A percentile compares a stretch with the other conserved stretches of the same genome.
Evolutionary conservation across 2,888 invertebrate genomes (phyloP).

Genomic region (Lasioglossum zephyrum): DNA sequence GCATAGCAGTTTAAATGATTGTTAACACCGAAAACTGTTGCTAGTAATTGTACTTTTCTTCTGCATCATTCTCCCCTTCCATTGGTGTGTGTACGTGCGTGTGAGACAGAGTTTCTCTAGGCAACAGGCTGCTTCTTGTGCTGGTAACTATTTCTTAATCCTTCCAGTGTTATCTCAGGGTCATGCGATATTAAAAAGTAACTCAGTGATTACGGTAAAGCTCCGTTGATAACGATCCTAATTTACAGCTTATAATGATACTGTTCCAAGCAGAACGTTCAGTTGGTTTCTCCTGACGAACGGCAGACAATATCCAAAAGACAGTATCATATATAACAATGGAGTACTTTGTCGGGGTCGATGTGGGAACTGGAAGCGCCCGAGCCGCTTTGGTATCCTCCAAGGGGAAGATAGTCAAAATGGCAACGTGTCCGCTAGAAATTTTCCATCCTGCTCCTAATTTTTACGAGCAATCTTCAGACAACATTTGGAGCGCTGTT

Average conservation of each 20-base stretch:
- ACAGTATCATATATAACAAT: slow-evolving; percentile 54
- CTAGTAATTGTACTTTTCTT: neutral
- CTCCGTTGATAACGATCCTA: slow-evolving; percentile 64
- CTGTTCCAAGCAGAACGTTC: slow-evolving; percentile 24
- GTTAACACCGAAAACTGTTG: neutral
- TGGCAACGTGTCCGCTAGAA: slow-evolving; percentile 88
- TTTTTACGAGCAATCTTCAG: slow-evolving; percentile 96
- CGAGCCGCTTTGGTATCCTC: slow-evolving; percentile 92
- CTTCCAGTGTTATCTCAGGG: slow-evolving; percentile 75
- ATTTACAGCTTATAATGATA: slow-evolving; percentile 61
- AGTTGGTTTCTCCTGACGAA: slow-evolving; percentile 57
- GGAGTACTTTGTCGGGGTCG: slow-evolving; percentile 92
- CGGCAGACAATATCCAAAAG: slow-evolving; percentile 17
- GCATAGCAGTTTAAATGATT: neutral
- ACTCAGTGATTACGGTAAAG: slow-evolving; percentile 57
- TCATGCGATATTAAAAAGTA: slow-evolving; percentile 68
- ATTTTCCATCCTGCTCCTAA: slow-evolving; percentile 92
- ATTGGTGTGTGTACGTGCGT: neutral
- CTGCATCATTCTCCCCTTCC: neutral
- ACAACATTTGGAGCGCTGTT: slow-evolving; percentile 94
- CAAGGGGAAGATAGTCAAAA: slow-evolving; percentile 88
- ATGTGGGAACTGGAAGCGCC: slow-evolving; percentile 96
- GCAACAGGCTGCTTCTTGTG: slow-evolving; percentile 15
- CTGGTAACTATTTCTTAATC: slow-evolving; percentile 42
- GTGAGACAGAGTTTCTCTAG: neutral